Evolutionary conservation across 2,113 vertebrate species (phyloP), one percentile per base, ranked within the genome.

Genomic region (Gambusia holbrooki): DNA sequence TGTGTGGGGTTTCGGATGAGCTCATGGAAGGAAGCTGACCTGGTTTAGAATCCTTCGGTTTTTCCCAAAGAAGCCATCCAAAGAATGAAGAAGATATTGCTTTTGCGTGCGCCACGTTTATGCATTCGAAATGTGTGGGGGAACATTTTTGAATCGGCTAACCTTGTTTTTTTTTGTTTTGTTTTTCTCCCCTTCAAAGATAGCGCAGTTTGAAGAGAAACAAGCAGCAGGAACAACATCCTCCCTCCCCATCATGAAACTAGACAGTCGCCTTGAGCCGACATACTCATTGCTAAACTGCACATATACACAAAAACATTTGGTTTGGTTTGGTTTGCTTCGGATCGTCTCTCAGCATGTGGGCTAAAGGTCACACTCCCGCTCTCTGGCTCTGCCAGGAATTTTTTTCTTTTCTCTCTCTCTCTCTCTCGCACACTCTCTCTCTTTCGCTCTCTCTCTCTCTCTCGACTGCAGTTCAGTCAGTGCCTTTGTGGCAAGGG

Each of bases 291-390:
- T 64, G 73, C 78, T 73, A 67, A 61, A 76, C 68, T 71, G 32
- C 68, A 72, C 67, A 72, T 3, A 70, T 19, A 35, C 72, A 63
- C 76, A 72, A 28, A 62, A 33, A 62, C 37, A 42, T 87, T 85
- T 27, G 27, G 27, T 27, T 30, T 74, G 67, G 75, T 77, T 83
- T 77, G 81, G 78, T 80, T 85, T 85, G 81, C 66, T 35, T 45
- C 71, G 70, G 76, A 89, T 83, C 83, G 78, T 84, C 79, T 89
- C 87, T 22, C 81, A 82, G 80, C 89, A 89, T 92, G 84, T 92
- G 88, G 89, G 90, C 76, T 90, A 90, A 92, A 92, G 92, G 92
- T 91, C 84, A 75, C 70, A 79, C 73, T 6, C 54, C 37, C 28
- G 11, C 32, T 66, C 64, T 76, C 71, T 32, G 48, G 69, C 66